phyloP scores from a whole-genome alignment of 2,888 invertebrate genomes.

The Charanyca ferruginea region DNA sequence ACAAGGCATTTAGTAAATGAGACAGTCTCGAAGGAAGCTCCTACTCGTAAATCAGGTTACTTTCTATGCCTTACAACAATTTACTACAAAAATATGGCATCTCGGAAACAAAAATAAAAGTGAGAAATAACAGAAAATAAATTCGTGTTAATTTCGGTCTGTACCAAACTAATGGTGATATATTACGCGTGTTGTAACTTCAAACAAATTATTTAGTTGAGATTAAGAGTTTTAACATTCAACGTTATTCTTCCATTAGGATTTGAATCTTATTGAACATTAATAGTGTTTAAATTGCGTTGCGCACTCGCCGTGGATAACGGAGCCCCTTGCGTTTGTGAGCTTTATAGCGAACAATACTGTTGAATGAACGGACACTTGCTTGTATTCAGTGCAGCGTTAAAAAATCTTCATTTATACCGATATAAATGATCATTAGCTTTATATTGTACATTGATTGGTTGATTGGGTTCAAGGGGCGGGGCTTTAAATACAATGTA shows the following conservation, averaged over 20 bases:
- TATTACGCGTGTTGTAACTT: constrained; percentile 23
- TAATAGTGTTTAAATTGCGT: constrained; percentile 57
- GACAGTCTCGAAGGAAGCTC: constrained; percentile 5
- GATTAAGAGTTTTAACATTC: constrained; percentile 30
- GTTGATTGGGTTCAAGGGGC: constrained; percentile 35
- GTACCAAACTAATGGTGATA: constrained; percentile 6
- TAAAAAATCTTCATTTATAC: constrained; percentile 59
- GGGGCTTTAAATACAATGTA: constrained; percentile 37
- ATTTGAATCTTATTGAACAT: constrained; percentile 50
- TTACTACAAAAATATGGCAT: background rate
- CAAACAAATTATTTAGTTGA: constrained; percentile 36
- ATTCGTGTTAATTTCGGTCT: background rate
- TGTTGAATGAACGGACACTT: constrained; percentile 31
- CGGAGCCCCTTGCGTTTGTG: constrained; percentile 46
- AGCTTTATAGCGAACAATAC: constrained; percentile 47
- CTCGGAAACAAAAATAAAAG: background rate
- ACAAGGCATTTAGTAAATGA: background rate
- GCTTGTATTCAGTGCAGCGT: constrained; percentile 53
- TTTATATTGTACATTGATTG: constrained; percentile 65
- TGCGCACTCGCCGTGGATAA: constrained; percentile 47
- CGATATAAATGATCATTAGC: constrained; percentile 62
- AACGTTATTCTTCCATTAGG: constrained; percentile 46
- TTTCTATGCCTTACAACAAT: constrained; percentile 9
- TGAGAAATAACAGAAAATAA: background rate
- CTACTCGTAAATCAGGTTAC: background rate